Evolutionary conservation across 2,113 vertebrate species (phyloP).

Genomic region (Pungitius pungitius): DNA sequence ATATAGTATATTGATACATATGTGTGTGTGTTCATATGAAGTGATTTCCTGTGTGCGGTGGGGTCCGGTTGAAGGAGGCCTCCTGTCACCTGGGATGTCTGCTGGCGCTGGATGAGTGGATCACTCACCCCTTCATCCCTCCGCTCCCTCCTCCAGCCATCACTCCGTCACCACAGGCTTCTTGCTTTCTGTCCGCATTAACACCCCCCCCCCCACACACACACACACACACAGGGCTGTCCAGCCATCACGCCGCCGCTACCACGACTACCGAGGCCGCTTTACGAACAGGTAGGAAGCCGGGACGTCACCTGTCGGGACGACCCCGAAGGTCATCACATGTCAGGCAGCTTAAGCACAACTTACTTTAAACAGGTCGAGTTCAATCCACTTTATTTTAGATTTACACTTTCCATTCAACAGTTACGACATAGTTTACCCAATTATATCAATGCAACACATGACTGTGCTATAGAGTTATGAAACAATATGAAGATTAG

Average conservation of each 20-base stretch:
- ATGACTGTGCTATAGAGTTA: not conserved
- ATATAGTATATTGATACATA: too few relatives aligned
- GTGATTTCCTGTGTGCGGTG: not conserved
- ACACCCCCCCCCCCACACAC: too few relatives aligned
- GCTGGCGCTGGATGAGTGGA: slow-evolving; percentile 33
- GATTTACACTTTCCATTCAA: too few relatives aligned
- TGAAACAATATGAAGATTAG: not conserved
- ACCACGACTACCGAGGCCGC: not conserved
- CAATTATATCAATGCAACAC: not conserved
- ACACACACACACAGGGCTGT: not conserved
- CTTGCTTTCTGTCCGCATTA: slow-evolving; percentile 12
- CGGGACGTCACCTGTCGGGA: not conserved
- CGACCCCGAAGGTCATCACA: not conserved
- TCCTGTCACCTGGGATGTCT: slow-evolving; percentile 48
- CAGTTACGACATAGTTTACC: not conserved
- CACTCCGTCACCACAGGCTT: slow-evolving; percentile 39
- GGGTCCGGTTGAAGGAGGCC: slow-evolving; percentile 6
- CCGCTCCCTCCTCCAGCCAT: slow-evolving; percentile 32
- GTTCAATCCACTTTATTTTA: not conserved
- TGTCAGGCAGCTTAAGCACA: not conserved
- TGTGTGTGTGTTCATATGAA: not conserved
- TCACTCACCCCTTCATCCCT: slow-evolving; percentile 55
- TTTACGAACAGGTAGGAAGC: not conserved
- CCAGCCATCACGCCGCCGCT: not conserved
- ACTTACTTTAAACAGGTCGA: not conserved